Percentiles rank a stretch among this genome's conserved stretches.
phyloP scores from a whole-genome alignment of 2,113 vertebrate genomes.

The Hyaena hyaena region DNA sequence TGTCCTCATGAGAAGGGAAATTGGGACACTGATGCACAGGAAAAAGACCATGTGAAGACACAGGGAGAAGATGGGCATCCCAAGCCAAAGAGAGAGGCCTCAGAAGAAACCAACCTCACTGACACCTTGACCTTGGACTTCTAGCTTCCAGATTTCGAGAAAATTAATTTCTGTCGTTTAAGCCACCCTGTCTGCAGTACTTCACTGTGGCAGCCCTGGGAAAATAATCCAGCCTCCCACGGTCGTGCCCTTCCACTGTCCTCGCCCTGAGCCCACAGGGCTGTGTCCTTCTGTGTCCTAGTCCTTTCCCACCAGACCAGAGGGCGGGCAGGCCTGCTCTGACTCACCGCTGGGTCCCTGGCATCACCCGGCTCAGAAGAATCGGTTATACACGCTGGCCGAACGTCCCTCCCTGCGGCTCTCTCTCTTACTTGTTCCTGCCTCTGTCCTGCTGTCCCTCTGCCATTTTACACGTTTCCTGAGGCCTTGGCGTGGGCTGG shows the following conservation, averaged over 20 bases:
- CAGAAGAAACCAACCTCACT: neutral
- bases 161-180: neutral
- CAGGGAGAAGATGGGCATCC: neutral
- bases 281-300: neutral
- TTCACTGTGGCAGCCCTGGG: neutral
- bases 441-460: neutral
- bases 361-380: neutral
- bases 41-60: neutral
- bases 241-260: fast-evolving
- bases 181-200: neutral
- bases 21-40: neutral
- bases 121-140: neutral
- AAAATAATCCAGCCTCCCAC: neutral
- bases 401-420: neutral
- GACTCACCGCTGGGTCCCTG: neutral
- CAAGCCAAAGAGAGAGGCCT: neutral
- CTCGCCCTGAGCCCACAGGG: neutral
- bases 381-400: neutral
- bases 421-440: neutral
- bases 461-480: neutral
- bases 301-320: neutral
- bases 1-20: neutral
- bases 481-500: neutral
- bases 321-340: neutral
- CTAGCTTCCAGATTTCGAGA: neutral